These are phyloP conservation scores for Cheumatopsyche charites DNA, from an alignment of 1,140 invertebrate genomes.

Conservation along the genomic window DNA sequence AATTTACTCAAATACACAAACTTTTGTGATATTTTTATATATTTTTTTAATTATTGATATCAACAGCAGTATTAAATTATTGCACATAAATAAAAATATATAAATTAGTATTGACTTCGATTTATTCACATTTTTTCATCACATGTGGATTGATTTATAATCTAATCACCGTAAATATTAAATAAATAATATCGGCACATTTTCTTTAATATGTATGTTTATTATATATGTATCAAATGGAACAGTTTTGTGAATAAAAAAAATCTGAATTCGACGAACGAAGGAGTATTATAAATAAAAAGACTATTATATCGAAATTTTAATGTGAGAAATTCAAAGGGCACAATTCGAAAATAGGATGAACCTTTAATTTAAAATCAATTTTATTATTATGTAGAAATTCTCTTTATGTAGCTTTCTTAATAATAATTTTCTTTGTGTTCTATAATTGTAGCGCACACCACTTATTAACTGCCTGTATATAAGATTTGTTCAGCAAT, in stretches of 20 bases:
- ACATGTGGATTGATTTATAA: not conserved
- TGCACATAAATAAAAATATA: not conserved
- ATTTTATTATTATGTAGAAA: not conserved
- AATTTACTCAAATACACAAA: not conserved
- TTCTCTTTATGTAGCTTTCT: not conserved
- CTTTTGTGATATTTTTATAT: slow-evolving; percentile 19
- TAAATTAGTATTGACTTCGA: slow-evolving; percentile 7
- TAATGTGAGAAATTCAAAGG: slow-evolving; percentile 36
- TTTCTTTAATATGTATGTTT: not conserved
- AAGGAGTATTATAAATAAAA: slow-evolving; percentile 40
- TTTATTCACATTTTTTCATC: slow-evolving; percentile 6
- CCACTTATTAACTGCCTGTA: not conserved
- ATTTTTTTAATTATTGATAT: slow-evolving; percentile 6
- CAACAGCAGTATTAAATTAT: slow-evolving; percentile 20
- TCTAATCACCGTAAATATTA: slow-evolving; percentile 1
- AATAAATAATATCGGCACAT: slow-evolving; percentile 6
- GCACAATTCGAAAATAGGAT: slow-evolving; percentile 1
- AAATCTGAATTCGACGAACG: slow-evolving; percentile 22
- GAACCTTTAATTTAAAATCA: not conserved
- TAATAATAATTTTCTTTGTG: not conserved
- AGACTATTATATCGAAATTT: slow-evolving; percentile 41
- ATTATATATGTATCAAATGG: not conserved
- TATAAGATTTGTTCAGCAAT: not conserved
- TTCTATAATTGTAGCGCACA: not conserved
- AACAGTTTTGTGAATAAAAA: slow-evolving; percentile 30